Evolutionary conservation across 1,140 invertebrate genomes (phyloP), one percentile per base, ranked within the genome.

Genomic region (Arctopsyche grandis): DNA sequence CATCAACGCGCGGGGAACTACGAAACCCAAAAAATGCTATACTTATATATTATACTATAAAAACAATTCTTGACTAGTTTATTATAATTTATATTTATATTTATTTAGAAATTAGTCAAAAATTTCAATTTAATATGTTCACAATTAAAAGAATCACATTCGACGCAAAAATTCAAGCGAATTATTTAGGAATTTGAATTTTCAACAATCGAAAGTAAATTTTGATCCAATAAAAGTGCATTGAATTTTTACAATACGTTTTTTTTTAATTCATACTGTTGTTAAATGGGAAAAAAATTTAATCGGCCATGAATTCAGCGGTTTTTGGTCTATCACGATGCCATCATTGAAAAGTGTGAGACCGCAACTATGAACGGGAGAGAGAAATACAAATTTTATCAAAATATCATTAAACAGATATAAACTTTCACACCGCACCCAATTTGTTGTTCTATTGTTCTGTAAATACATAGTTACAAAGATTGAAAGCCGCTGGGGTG

Each of bases 331-430:
- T 60, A 60, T 60, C 56, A 60, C 56, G 56, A 60, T 1, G 56
- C 56, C 16, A 38, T 38, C 29, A 60, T 60, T 60, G 14, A 60
- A 60, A 60, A 60, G 56, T 60, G 56, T 60, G 56, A 60, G 16
- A 60, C 56, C 56, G 56, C 63, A 66, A 66, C 29, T 38, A n/a
- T 7, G 29, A 38, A 38, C 29, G 14, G 22, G 14, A 66, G 26
- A 66, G 21, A 66, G 24, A 24, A 29, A 66, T 22, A 29, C 12
- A 16, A 60, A 21, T 60, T 60, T 19, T 66, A 66, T 66, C 63
- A 66, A 66, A 66, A 66, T 26, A 66, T 14, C 24, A 66, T 66
- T 66, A 66, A 29, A 66, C 48, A 60, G 24, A 66, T 66, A n/a
- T 66, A 26, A 24, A 66, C 63, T 66, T 66, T 66, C 63, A 29